Percentiles rank a stretch among this genome's conserved stretches.
Evolutionary conservation across 2,797 vertebrate species (phyloP).

Genomic region (Ammospiza maritima): DNA sequence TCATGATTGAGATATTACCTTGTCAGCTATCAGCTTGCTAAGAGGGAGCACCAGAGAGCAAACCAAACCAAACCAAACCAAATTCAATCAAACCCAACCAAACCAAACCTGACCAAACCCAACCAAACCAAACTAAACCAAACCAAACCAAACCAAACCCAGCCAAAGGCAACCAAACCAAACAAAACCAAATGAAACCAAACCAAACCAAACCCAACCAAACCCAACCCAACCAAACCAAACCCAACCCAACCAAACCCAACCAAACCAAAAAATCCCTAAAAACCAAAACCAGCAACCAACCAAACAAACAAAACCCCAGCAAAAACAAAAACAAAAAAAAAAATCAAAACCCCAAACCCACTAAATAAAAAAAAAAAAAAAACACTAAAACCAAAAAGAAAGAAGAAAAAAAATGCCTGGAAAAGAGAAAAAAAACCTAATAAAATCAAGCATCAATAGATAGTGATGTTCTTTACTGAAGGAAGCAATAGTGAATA

Average conservation of each 20-base stretch:
- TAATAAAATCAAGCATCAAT: not conserved
- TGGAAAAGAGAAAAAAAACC: not conserved
- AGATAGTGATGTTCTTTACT: not conserved
- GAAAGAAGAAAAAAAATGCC: not conserved
- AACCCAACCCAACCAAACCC: too few species aligned
- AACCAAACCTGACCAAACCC: too few species aligned
- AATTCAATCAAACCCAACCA: too few species aligned
- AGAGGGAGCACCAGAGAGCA: not conserved
- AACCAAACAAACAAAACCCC: not conserved
- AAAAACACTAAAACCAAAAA: fast-evolving
- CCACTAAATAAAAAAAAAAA: not conserved
- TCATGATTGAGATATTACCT: not conserved
- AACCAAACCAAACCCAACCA: not conserved
- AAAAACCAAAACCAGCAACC: not conserved
- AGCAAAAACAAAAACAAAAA: not conserved
- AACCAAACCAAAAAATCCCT: too few species aligned
- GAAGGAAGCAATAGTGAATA: not conserved
- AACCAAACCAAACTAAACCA: too few species aligned
- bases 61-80: not conserved
- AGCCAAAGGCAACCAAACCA: too few species aligned
- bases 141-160: too few species aligned
- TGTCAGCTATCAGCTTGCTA: not conserved
- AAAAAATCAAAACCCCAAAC: fast-evolving
- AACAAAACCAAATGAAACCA: too few species aligned
- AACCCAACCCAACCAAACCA: not conserved